Base-by-base conservation (phyloP, 2,797 vertebrate species). In the Hyperoplus lanceolatus region DNA sequence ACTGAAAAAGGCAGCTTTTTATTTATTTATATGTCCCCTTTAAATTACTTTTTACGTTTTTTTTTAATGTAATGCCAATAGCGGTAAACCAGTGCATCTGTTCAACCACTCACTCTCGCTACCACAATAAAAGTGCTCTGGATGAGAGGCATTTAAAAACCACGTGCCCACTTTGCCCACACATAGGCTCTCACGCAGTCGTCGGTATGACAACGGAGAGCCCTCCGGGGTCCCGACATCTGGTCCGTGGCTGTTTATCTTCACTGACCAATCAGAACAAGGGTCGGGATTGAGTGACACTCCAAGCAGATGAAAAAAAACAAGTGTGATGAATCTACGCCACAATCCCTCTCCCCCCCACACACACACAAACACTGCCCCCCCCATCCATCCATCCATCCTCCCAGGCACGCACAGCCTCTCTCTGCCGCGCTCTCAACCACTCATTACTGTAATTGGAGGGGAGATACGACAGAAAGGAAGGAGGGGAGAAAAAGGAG, bases 361-460 rank as follows among this genome's bases (percentile, higher is more conserved):
- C 38, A 21, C 21, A 21, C 21, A 21, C 21, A 21, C 21, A 21
- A 21, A 21, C 21, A 21, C 21, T 21, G 21, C 13, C 70, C 78
- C 45, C 57, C 51, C 61, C 21, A 45, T 71, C 42, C 66, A 43
- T 39, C 66, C 77, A 81, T 87, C 84, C 84, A 73, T 80, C 68
- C 90, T 88, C 71, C 87, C 73, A 82, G 89, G 91, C 92, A 90
- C 78, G 81, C 88, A 87, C 83, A 80, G 56, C 75, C 86, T 87
- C 86, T 77, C 65, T 77, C 70, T 73, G 77, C 82, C 84, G 83
- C 71, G 55, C 81, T 80, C 88, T 90, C 80, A 95, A 93, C 93
- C 92, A 84, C 86, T 95, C 93, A 95, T 96, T 96, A 94, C 90
- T 83, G 90, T 96, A 95, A 95, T 95, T 95, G 93, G 94, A 90